Conservation (phyloP, 2,888 invertebrate genomes). For the Lasioglossum lativentre region DNA sequence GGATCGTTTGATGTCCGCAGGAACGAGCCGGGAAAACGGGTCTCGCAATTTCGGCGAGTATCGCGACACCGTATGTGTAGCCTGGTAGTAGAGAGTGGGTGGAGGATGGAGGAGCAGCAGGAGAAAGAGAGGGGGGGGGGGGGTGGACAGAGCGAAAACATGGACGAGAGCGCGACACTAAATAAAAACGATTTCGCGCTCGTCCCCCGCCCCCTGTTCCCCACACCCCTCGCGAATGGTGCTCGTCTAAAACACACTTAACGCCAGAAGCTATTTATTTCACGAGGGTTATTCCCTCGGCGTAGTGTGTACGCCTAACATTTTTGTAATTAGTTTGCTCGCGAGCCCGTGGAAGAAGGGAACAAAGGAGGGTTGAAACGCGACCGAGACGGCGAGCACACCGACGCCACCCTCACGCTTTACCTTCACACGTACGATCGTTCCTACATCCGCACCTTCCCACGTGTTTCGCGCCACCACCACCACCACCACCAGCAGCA, state of each 20-base stretch:
- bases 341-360: constrained; percentile 66
- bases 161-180: constrained; percentile 28
- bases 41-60: constrained; percentile 14
- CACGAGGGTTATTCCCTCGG: constrained; percentile 65
- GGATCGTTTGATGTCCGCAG: constrained; percentile 14
- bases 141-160: background rate
- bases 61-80: constrained; percentile 22
- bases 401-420: constrained; percentile 4
- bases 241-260: constrained; percentile 68
- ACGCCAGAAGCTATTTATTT: constrained; percentile 74
- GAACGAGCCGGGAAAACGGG: background rate
- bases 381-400: constrained; percentile 58
- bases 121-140: background rate
- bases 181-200: constrained; percentile 52
- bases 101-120: background rate
- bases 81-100: background rate
- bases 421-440: background rate
- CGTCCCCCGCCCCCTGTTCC: background rate
- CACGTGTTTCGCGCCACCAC: background rate
- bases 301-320: constrained; percentile 66
- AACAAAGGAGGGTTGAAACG: constrained; percentile 65
- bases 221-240: constrained; percentile 19
- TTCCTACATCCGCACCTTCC: background rate
- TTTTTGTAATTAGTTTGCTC: constrained; percentile 81
- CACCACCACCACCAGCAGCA: background rate